Evolutionary conservation across 2,888 invertebrate species (phyloP), one percentile per base, ranked within the genome.

Genomic region (Caradrina kadenii): DNA sequence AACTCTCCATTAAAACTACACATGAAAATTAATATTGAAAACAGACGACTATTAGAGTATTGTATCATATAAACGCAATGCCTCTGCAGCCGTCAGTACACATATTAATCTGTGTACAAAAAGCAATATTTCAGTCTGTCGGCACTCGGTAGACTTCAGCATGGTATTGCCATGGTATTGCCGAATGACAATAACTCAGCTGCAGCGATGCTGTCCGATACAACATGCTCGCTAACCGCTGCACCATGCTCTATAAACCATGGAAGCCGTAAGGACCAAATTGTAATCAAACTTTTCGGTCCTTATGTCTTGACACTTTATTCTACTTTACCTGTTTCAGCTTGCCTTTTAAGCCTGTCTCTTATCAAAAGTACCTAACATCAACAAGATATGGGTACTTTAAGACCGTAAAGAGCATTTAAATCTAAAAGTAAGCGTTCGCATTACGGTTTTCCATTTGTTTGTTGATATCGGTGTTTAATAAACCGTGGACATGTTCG

Each of bases 131-230:
- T 80, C 76, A 80, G 59, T 56, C 52, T 10, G 45, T 60, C 58
- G 61, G 17, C 31, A n/a, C 19, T 53, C 50, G 42, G 53, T 58
- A 39, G 35, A 69, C 72, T 65, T 81, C 74, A 75, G 78, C 73
- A 73, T 67, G 78, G 54, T 69, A 55, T 62, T 49, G 67, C 60
- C 74, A 80, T 66, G 77, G 55, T 69, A 63, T 74, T 50, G 67
- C 70, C 69, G 70, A 58, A 60, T 76, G 76, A 80, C 77, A 79
- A 83, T 85, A 82, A 83, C 68, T 85, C 85, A 85, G 65, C 63
- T 73, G 77, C 80, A 86, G 73, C 75, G 69, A 54, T 66, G 70
- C 77, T 79, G 83, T 78, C 79, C 63, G 63, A 72, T 71, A 67
- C 80, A 78, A 74, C 71, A 75, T 72, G 59, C 73, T 69, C 54